phyloP scores from a whole-genome alignment of 2,888 invertebrate genomes.

The Orchesella flavescens region DNA sequence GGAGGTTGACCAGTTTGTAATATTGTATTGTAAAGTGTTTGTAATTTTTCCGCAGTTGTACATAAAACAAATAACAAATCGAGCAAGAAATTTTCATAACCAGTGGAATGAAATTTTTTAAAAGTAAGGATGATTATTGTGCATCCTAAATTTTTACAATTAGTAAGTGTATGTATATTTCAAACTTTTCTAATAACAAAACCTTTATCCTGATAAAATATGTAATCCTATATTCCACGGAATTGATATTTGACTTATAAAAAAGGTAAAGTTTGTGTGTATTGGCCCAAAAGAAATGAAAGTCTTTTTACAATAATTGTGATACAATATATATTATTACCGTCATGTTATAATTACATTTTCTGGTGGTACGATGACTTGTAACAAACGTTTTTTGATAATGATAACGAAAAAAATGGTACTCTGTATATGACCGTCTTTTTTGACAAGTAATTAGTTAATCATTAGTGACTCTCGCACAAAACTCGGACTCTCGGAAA shows the following conservation, averaged over 20 bases:
- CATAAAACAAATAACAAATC: too few relatives aligned
- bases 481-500: neutral
- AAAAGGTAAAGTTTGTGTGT: neutral
- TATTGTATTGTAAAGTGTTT: too few relatives aligned
- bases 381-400: too few relatives aligned
- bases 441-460: neutral
- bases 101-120: too few relatives aligned
- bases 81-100: too few relatives aligned
- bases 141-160: neutral
- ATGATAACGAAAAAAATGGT: neutral
- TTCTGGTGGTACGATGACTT: neutral
- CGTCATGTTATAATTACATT: neutral
- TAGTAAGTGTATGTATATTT: neutral
- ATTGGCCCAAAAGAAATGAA: conserved; percentile 10
- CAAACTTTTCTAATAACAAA: neutral
- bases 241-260: too few relatives aligned
- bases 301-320: conserved; percentile 34
- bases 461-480: neutral
- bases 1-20: neutral
- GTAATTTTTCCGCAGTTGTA: too few relatives aligned
- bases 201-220: neutral
- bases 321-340: conserved; percentile 23
- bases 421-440: neutral
- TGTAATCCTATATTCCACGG: neutral
- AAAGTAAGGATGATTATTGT: too few relatives aligned